Evolutionary conservation across 2,797 vertebrate genomes (phyloP).

Genomic region (Cottoperca gobio): DNA sequence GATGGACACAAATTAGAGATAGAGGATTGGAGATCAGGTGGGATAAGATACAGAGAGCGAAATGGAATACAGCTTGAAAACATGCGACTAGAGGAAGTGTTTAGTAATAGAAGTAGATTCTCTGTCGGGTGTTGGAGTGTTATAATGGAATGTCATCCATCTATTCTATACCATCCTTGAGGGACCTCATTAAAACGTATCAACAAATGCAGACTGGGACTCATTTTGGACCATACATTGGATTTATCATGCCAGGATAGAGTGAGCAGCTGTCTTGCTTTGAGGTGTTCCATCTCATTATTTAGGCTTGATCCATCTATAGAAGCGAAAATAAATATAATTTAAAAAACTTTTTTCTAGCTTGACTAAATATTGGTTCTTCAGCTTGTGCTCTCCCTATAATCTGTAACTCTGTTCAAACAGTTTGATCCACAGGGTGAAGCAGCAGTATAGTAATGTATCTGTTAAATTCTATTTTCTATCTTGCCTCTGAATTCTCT

Average conservation of each 20-base stretch:
- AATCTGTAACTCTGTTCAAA: slow-evolving; percentile 2
- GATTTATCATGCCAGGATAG: slow-evolving; percentile 23
- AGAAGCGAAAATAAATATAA: neutral
- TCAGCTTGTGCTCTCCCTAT: slow-evolving; percentile 7
- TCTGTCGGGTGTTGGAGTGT: slow-evolving; percentile 38
- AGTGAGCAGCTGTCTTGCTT: slow-evolving; percentile 24
- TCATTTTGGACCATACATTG: slow-evolving; percentile 50
- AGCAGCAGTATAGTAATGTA: slow-evolving; percentile 9
- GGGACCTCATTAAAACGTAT: slow-evolving; percentile 67
- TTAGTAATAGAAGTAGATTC: slow-evolving; percentile 24
- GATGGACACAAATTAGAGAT: slow-evolving; percentile 29
- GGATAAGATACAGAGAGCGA: slow-evolving; percentile 31
- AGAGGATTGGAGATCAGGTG: slow-evolving; percentile 20
- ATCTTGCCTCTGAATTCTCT: slow-evolving; percentile 13
- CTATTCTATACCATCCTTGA: slow-evolving; percentile 50
- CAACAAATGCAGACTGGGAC: slow-evolving; percentile 49
- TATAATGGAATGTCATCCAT: slow-evolving; percentile 58
- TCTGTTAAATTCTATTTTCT: slow-evolving; percentile 7
- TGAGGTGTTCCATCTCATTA: slow-evolving; percentile 27
- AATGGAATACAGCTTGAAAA: slow-evolving; percentile 33
- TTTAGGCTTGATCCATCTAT: slow-evolving; percentile 17
- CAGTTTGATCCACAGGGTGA: slow-evolving; percentile 14
- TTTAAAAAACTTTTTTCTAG: slow-evolving; percentile 9
- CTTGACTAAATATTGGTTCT: slow-evolving; percentile 24
- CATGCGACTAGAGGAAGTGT: slow-evolving; percentile 27